Conservation (phyloP, 2,113 vertebrate genomes). For the Spermophilus dauricus region DNA sequence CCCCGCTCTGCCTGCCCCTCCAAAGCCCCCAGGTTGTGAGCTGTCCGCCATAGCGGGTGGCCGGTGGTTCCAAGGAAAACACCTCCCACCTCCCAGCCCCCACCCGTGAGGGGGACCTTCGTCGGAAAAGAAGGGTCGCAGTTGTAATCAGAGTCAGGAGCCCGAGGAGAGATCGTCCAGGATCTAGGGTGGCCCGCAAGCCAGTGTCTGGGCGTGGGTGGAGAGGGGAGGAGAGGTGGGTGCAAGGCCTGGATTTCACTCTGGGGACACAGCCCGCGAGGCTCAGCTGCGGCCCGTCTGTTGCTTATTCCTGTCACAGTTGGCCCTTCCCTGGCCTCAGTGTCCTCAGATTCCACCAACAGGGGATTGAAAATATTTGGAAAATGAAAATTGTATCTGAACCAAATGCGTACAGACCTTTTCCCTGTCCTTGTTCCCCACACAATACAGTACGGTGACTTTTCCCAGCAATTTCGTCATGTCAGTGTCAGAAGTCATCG, state of each 20-base stretch:
- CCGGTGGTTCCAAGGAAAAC: not conserved
- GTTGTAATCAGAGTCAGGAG: not conserved
- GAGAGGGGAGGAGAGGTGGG: too few species aligned
- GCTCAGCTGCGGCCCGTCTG: too few species aligned
- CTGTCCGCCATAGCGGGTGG: rapidly evolving
- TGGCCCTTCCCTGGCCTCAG: not conserved
- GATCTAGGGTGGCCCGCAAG: not conserved
- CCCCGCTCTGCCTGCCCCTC: not conserved
- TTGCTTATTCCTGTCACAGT: too few species aligned
- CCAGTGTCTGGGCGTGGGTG: too few species aligned
- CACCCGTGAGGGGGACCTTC: not conserved
- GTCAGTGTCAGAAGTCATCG: too few species aligned
- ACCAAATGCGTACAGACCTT: rapidly evolving
- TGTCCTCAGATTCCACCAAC: not conserved
- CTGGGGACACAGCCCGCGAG: too few species aligned
- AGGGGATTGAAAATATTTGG: too few species aligned
- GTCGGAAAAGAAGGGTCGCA: not conserved
- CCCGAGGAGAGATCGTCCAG: not conserved
- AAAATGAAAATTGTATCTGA: not conserved
- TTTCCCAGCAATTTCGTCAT: too few species aligned
- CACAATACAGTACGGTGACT: too few species aligned
- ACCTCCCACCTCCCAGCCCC: too few species aligned
- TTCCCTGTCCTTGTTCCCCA: too few species aligned
- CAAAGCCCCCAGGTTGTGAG: not conserved
- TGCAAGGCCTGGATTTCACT: too few species aligned